Evolutionary conservation across 2,888 invertebrate species (phyloP).

Genomic region (Drosophila sordidapex): DNA sequence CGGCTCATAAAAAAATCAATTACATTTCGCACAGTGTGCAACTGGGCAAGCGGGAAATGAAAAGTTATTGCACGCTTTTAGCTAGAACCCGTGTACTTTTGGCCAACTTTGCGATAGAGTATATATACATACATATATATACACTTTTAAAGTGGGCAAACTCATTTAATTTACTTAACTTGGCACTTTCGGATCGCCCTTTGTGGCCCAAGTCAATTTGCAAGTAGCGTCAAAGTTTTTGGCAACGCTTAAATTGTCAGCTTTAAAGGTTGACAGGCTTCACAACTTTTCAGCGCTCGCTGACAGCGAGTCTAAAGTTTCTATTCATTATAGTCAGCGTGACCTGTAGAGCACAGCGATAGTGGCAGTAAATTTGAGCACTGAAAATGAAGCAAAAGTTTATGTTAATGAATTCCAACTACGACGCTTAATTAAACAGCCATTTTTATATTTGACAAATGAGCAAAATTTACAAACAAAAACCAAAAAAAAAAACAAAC

Average conservation of each 20-base stretch:
- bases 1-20: conserved; percentile 62
- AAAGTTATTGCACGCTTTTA: conserved; percentile 75
- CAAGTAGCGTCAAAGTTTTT: conserved; percentile 40
- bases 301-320: conserved; percentile 51
- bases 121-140: neutral
- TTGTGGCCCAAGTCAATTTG: conserved; percentile 59
- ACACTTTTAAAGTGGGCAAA: conserved; percentile 46
- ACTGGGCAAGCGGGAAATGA: conserved; percentile 66
- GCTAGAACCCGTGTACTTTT: conserved; percentile 43
- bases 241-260: conserved; percentile 62
- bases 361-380: conserved; percentile 29
- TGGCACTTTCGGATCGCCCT: conserved; percentile 55
- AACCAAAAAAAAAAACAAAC: conserved; percentile 2
- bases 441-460: conserved; percentile 26
- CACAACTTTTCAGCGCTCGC: neutral
- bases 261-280: conserved; percentile 37
- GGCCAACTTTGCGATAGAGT: conserved; percentile 37
- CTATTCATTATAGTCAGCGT: conserved; percentile 57
- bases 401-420: conserved; percentile 62
- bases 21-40: conserved; percentile 48
- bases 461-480: conserved; percentile 4
- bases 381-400: conserved; percentile 28
- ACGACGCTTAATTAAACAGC: conserved; percentile 35
- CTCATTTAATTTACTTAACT: conserved; percentile 62
- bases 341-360: conserved; percentile 6